Percentiles rank a stretch among this genome's conserved stretches.
phyloP scores from a whole-genome alignment of 1,140 invertebrate genomes.

The Drosophila sturtevanti region DNA sequence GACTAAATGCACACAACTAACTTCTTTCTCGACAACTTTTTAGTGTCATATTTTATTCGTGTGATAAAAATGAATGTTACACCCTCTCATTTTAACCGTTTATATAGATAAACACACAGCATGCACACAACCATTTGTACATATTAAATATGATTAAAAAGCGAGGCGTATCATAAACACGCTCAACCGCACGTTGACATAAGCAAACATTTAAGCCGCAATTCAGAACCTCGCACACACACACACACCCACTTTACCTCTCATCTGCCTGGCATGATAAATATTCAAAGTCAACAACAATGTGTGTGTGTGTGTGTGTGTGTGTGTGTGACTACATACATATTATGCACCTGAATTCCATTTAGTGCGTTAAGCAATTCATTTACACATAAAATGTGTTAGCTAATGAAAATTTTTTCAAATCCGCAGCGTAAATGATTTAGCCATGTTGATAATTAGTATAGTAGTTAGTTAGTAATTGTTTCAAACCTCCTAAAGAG shows the following conservation, averaged over 20 bases:
- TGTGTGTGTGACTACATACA: background rate
- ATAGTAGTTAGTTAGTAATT: background rate
- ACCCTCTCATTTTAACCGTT: background rate
- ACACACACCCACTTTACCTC: background rate
- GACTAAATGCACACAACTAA: slow-evolving; percentile 17
- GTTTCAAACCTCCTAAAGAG: background rate
- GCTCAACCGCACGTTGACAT: slow-evolving; percentile 64
- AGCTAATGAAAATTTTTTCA: background rate
- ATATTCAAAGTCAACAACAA: background rate
- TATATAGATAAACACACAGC: background rate
- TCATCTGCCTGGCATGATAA: background rate
- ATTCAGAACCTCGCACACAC: background rate
- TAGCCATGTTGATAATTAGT: background rate
- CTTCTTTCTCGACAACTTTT: slow-evolving; percentile 12
- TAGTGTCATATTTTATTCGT: background rate
- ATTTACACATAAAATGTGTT: background rate
- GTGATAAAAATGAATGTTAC: slow-evolving; percentile 4
- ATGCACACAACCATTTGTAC: background rate
- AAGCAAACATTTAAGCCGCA: slow-evolving; percentile 42
- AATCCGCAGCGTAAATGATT: background rate
- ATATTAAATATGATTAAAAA: slow-evolving; percentile 4
- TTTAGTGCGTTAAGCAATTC: background rate
- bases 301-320: slow-evolving; percentile 4
- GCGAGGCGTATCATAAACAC: slow-evolving; percentile 50
- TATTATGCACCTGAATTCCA: slow-evolving; percentile 3